Evolutionary conservation across 2,888 invertebrate species (phyloP).

Genomic region (Troides helena): DNA sequence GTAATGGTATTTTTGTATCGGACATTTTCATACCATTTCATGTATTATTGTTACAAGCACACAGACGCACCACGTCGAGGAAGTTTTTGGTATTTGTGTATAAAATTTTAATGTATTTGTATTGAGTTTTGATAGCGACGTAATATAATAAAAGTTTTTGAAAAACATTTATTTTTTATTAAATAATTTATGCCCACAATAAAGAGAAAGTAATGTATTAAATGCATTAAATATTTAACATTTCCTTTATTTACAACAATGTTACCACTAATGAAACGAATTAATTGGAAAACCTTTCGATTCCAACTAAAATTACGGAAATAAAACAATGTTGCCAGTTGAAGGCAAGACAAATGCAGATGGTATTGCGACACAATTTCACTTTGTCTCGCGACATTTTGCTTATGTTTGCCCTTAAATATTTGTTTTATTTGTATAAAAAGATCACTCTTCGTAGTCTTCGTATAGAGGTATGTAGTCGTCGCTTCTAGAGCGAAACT

Average conservation of each 20-base stretch:
- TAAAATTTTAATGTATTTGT: constrained; percentile 24
- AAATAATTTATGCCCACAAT: constrained; percentile 8
- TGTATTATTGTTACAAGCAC: neutral
- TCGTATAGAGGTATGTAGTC: constrained; percentile 66
- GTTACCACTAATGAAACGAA: too few relatives aligned
- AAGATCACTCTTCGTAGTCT: constrained; percentile 58
- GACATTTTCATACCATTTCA: neutral
- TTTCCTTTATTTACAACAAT: neutral
- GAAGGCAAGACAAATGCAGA: too few relatives aligned
- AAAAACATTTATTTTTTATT: constrained; percentile 9
- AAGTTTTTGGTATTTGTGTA: constrained; percentile 22
- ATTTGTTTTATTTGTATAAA: neutral
- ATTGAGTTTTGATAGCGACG: constrained; percentile 22
- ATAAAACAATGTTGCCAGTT: too few relatives aligned
- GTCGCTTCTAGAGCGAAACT: constrained; percentile 62
- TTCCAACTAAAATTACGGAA: too few relatives aligned
- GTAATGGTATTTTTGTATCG: neutral
- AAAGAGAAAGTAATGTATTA: constrained; percentile 19
- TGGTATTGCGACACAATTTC: too few relatives aligned
- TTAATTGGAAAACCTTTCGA: too few relatives aligned
- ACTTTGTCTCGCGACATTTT: too few relatives aligned
- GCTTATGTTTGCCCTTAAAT: too few relatives aligned
- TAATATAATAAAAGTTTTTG: constrained; percentile 21
- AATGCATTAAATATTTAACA: constrained; percentile 24
- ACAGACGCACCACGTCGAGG: neutral